phyloP scores from a whole-genome alignment of 2,888 invertebrate genomes.

The Atethmia centrago region DNA sequence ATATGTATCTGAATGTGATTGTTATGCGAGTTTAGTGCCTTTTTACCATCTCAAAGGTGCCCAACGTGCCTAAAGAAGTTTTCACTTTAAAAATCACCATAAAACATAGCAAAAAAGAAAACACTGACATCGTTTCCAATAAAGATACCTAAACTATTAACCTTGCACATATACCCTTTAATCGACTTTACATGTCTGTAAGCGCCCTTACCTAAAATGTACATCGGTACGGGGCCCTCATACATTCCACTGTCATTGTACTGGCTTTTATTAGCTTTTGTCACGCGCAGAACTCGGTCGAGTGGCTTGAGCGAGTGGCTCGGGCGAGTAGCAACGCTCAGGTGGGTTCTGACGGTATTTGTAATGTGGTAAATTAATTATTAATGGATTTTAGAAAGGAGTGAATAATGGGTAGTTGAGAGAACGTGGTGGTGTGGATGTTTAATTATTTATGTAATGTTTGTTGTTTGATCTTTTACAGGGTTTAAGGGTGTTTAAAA shows the following conservation, averaged over 20 bases:
- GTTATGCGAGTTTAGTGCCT: too few relatives aligned
- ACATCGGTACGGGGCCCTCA: constrained; percentile 71
- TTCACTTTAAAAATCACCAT: not conserved
- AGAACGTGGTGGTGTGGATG: constrained; percentile 15
- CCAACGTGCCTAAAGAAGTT: too few relatives aligned
- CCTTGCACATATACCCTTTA: constrained; percentile 58
- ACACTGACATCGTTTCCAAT: constrained; percentile 30
- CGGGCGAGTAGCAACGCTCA: constrained; percentile 38
- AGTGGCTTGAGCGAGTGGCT: constrained; percentile 51
- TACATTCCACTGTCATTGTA: constrained; percentile 78
- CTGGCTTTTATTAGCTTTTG: constrained; percentile 75
- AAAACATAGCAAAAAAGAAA: constrained; percentile 15
- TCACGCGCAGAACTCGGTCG: constrained; percentile 73
- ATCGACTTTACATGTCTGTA: constrained; percentile 64
- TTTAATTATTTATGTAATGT: constrained; percentile 29
- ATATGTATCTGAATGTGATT: too few relatives aligned
- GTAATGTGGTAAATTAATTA: constrained; percentile 42
- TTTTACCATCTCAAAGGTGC: too few relatives aligned
- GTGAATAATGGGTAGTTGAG: constrained; percentile 31
- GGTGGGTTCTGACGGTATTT: constrained; percentile 62
- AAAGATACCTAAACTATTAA: constrained; percentile 51
- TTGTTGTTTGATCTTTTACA: constrained; percentile 14
- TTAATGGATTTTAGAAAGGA: constrained; percentile 40
- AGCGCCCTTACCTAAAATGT: constrained; percentile 63
- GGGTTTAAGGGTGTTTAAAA: not conserved